Evolutionary conservation across 1,140 invertebrate genomes (phyloP), one percentile per base, ranked within the genome.

Genomic region (Aphis craccivora): DNA sequence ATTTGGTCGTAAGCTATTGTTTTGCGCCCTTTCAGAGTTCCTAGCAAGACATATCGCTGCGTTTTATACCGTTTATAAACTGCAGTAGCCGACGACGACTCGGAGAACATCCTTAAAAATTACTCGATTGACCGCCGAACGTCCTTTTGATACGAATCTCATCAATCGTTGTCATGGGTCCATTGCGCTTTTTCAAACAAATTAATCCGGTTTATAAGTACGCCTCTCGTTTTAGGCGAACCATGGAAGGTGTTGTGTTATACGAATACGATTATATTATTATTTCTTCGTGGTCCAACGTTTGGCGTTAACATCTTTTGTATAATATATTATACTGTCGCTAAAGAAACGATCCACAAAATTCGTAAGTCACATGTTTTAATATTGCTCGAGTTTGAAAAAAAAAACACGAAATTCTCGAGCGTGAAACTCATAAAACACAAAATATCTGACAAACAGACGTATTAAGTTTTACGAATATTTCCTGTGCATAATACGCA

Each of bases 1-100:
- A 93, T 86, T 83, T 55, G n/a, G 48, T 93, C 51, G 55, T 93
- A 93, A 86, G 86, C 48, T 18, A 83, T 90, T 90, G 89, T 90
- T 67, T 84, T 48, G 48, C 48, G 3, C 8, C 90, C 76, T 45
- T 81, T 81, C n/a, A 40, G 83, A 83, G 51, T 93, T 55, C 4
- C 23, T 1, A 20, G 0, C 2, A 25, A 84, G 91, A 93, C 86
- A 93, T 53, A 93, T 86, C n/a, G 35, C 18, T 6, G 20, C 35
- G 25, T 93, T 93, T 86, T 51, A 7, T 55, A 40, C 55, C 55
- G 25, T 89, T 89, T 89, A 76, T n/a, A n/a, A n/a, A 76, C 30
- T 11, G 1, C 11, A n/a, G n/a, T 40, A 76, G n/a, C 18, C 3
- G 30, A 18, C 5, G 60, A 76, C n/a, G 60, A 67, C 30, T 67